A percentile compares a stretch with the other conserved stretches of the same genome.
These are phyloP conservation scores for Champsocephalus gunnari DNA, from an alignment of 2,797 vertebrate species.

Conservation along the genomic window DNA sequence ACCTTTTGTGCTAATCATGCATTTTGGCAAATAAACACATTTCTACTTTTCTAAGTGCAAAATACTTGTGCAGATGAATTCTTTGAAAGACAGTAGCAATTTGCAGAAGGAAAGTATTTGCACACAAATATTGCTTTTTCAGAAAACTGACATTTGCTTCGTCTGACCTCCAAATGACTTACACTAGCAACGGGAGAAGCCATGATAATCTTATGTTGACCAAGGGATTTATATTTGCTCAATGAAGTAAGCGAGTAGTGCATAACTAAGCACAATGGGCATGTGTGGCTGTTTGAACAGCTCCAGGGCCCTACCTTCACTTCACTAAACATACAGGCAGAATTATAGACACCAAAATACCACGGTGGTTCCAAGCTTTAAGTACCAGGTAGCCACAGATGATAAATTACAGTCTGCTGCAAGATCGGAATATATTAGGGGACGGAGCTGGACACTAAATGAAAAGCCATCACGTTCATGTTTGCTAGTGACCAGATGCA, in stretches of 20 bases:
- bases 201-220: constrained; percentile 55
- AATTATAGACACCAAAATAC: constrained; percentile 62
- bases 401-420: constrained; percentile 65
- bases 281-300: constrained; percentile 39
- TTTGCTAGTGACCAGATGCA: constrained; percentile 52
- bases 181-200: background rate
- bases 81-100: constrained; percentile 1
- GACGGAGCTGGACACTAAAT: constrained; percentile 60
- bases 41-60: background rate
- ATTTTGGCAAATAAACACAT: background rate
- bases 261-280: constrained; percentile 20
- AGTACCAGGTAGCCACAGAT: constrained; percentile 57
- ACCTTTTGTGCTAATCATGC: background rate
- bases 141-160: constrained; percentile 32
- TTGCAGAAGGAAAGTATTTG: constrained; percentile 2
- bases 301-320: constrained; percentile 42
- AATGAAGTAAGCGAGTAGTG: constrained; percentile 37
- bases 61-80: background rate
- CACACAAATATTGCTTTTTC: constrained; percentile 6
- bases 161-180: constrained; percentile 56
- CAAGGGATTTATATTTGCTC: constrained; percentile 53
- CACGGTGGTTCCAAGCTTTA: constrained; percentile 33
- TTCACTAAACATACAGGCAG: constrained; percentile 45
- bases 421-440: constrained; percentile 50
- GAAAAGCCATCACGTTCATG: constrained; percentile 61